phyloP scores from a whole-genome alignment of 2,888 invertebrate species.

The Marasmarcha lunaedactyla region DNA sequence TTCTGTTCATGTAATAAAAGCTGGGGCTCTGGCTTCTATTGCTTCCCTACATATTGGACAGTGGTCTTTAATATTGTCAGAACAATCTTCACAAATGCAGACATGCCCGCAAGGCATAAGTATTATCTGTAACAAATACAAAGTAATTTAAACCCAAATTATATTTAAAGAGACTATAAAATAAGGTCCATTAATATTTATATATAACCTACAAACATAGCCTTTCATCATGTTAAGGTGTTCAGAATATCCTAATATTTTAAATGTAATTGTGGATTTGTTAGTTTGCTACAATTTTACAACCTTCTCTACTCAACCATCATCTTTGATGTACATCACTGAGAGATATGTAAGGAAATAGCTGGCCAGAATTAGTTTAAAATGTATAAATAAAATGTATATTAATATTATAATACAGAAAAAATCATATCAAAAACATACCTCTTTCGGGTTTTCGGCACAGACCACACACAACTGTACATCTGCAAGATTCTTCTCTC shows the following conservation, averaged over 20 bases:
- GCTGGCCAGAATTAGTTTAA: no score
- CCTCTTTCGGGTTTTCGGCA: slow-evolving; percentile 85
- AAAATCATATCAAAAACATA: slow-evolving; percentile 20
- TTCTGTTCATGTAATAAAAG: slow-evolving; percentile 75
- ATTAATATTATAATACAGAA: not conserved
- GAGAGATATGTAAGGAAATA: no score
- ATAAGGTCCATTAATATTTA: not conserved
- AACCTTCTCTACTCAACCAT: no score
- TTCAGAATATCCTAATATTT: no score
- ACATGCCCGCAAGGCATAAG: slow-evolving; percentile 91
- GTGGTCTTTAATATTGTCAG: slow-evolving; percentile 73
- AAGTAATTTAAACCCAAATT: slow-evolving; percentile 4
- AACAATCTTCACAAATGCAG: slow-evolving; percentile 89
- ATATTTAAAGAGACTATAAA: not conserved
- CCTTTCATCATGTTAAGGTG: no score
- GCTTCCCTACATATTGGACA: slow-evolving; percentile 86
- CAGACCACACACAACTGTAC: slow-evolving; percentile 88
- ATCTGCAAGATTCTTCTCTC: slow-evolving; percentile 73
- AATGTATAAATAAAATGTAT: no score
- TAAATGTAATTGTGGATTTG: no score
- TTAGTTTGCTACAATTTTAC: no score
- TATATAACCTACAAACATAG: no score
- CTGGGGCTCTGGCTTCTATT: slow-evolving; percentile 79
- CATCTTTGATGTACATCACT: no score
- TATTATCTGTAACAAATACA: slow-evolving; percentile 73